Evolutionary conservation across 2,797 vertebrate genomes (phyloP).

Genomic region (Poecilia gillii): DNA sequence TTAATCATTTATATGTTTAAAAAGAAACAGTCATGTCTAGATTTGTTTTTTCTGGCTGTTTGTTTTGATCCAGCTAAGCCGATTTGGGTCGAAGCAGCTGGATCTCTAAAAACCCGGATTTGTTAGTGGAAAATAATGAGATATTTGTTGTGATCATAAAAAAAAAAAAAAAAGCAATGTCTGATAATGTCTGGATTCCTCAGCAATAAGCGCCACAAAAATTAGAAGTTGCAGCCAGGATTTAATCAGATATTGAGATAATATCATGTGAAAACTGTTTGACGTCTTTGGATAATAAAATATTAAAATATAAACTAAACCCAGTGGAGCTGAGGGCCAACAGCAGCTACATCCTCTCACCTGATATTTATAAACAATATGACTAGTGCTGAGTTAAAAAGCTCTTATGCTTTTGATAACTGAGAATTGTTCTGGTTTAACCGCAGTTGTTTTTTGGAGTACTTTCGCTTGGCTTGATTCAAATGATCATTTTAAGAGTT

Average conservation of each 20-base stretch:
- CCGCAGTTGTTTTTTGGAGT: no score
- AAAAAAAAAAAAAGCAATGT: conserved; percentile 21
- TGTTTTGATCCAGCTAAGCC: conserved; percentile 57
- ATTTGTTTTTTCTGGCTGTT: conserved; percentile 13
- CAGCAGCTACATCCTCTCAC: not conserved
- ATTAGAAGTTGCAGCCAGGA: not conserved
- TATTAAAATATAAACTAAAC: conserved; percentile 26
- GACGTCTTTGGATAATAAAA: conserved; percentile 36
- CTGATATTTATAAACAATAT: not conserved
- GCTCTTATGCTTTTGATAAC: not conserved
- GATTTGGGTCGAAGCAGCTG: conserved; percentile 56
- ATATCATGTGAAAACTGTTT: conserved; percentile 21
- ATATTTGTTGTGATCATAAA: conserved; percentile 40
- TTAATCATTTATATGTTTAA: conserved; percentile 22
- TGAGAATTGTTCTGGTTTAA: no score
- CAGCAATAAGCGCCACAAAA: conserved; percentile 4
- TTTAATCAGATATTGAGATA: conserved; percentile 47
- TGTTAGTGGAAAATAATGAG: conserved; percentile 62
- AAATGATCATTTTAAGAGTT: no score
- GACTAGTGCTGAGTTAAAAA: not conserved
- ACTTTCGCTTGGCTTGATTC: no score
- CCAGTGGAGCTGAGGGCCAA: conserved; percentile 6
- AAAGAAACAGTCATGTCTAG: conserved; percentile 19
- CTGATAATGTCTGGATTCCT: conserved; percentile 44
- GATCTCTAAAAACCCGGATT: conserved; percentile 29